Base-by-base conservation (phyloP, 2,888 invertebrate species). In the Penaeus monodon region DNA sequence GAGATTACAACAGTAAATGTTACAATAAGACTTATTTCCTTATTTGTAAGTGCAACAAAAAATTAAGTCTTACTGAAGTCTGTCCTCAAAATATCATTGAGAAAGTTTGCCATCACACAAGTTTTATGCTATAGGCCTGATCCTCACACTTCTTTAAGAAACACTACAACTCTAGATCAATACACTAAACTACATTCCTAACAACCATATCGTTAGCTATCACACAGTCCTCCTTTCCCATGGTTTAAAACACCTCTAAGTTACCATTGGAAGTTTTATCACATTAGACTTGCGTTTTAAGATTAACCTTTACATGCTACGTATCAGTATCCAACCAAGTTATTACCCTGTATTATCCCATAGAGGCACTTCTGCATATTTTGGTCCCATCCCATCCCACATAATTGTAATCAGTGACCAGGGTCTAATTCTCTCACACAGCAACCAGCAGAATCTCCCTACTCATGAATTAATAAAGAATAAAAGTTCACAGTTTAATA, bases 371-470 rank as follows among this genome's bases (percentile, higher is more conserved):
- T 85, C 70, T 82, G 79, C 79, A 87, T 63, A 73, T 79, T 83
- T 87, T 87, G 86, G 86, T 87, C 86, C 86, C 86, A 74, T 87
- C 86, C 86, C 82, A 79, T 87, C 79, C 82, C 83, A 86, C 77
- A 38, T 64, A 38, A 65, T 74, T 77, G 17, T 57, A 76, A 17
- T 70, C 73, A 57, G 70, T 64, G 79, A 85, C 49, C 85, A 64
- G 84, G 65, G 70, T 84, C 44, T 63, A 76, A 84, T 76, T n/a
- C 77, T 49, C 57, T 57, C 57, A 20, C 57, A 49, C n/a, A 49
- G 24, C 57, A 65, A 64, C 76, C 66, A 22, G 44, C 38, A 76
- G 27, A 63, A 76, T 66, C 49, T 81, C 57, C 57, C 57, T 57
- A 57, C 17, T 2, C 17, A 57, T 20, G 17, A 17, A 57, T 20